These are phyloP conservation scores for Berghia stephanieae DNA, from an alignment of 1,140 invertebrate genomes.

Conservation along the genomic window DNA sequence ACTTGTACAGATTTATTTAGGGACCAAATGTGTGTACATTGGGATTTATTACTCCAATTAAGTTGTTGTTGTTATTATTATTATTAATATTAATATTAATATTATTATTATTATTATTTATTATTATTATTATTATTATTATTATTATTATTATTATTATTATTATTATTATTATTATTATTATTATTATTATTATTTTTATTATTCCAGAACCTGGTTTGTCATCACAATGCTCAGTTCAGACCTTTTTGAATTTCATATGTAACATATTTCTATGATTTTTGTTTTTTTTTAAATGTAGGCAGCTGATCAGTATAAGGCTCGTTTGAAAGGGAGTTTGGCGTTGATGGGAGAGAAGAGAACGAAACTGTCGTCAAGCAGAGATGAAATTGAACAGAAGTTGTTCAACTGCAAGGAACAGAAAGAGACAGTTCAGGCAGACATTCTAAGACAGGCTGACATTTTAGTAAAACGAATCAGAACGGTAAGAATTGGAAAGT, in stretches of 20 bases:
- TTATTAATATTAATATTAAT: too few species aligned
- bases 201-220: too few species aligned
- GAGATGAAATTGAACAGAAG: conserved; percentile 37
- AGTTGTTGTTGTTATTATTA: too few species aligned
- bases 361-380: conserved; percentile 20
- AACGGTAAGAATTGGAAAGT: neutral
- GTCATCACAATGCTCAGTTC: conserved; percentile 76
- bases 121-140: too few species aligned
- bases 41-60: too few species aligned
- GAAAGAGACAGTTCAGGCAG: conserved; percentile 35
- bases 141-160: too few species aligned
- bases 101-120: too few species aligned
- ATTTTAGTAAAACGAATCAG: conserved; percentile 36
- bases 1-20: conserved; percentile 68
- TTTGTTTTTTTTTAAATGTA: conserved; percentile 73
- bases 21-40: too few species aligned
- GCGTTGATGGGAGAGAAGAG: conserved; percentile 36
- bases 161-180: too few species aligned
- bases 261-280: too few species aligned
- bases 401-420: conserved; percentile 35
- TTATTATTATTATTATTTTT: too few species aligned
- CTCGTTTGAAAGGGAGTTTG: conserved; percentile 34
- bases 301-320: conserved; percentile 81
- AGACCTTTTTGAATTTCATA: conserved; percentile 30
- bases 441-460: conserved; percentile 36